Conservation (phyloP, 2,888 invertebrate genomes). For the Bembecia ichneumoniformis region DNA sequence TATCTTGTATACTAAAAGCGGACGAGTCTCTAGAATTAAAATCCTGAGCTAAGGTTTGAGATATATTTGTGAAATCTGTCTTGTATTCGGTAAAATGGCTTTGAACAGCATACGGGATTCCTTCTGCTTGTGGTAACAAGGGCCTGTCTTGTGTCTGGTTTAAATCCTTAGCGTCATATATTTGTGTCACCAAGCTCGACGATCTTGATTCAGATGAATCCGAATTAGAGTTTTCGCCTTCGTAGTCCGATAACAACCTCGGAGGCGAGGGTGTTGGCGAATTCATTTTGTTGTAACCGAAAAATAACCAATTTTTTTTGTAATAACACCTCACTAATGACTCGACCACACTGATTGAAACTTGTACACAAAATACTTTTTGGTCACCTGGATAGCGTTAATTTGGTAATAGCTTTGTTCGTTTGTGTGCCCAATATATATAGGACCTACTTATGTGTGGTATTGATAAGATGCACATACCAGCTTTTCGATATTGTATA, state of each 20-base stretch:
- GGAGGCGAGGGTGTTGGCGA: constrained; percentile 39
- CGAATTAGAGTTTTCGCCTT: constrained; percentile 36
- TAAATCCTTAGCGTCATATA: neutral
- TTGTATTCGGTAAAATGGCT: constrained; percentile 46
- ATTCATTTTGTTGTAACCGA: constrained; percentile 30
- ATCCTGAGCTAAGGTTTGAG: constrained; percentile 50
- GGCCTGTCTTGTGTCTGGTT: constrained; percentile 50
- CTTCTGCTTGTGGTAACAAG: constrained; percentile 48
- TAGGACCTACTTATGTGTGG: constrained; percentile 44
- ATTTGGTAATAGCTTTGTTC: constrained; percentile 65
- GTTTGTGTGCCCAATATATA: constrained; percentile 51
- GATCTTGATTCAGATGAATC: constrained; percentile 29
- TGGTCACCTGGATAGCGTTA: constrained; percentile 64
- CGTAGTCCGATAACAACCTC: constrained; percentile 39
- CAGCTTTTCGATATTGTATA: constrained; percentile 49
- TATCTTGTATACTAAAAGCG: constrained; percentile 65
- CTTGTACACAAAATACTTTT: constrained; percentile 68
- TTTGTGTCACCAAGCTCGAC: constrained; percentile 15
- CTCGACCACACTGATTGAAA: constrained; percentile 47
- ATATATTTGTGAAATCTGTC: constrained; percentile 39
- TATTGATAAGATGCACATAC: constrained; percentile 60
- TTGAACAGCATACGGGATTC: constrained; percentile 28
- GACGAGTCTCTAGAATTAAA: constrained; percentile 65
- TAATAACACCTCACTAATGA: neutral
- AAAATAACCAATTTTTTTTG: neutral